Evolutionary conservation across 1,140 invertebrate genomes (phyloP).

Genomic region (Plectrocnemia conspersa): DNA sequence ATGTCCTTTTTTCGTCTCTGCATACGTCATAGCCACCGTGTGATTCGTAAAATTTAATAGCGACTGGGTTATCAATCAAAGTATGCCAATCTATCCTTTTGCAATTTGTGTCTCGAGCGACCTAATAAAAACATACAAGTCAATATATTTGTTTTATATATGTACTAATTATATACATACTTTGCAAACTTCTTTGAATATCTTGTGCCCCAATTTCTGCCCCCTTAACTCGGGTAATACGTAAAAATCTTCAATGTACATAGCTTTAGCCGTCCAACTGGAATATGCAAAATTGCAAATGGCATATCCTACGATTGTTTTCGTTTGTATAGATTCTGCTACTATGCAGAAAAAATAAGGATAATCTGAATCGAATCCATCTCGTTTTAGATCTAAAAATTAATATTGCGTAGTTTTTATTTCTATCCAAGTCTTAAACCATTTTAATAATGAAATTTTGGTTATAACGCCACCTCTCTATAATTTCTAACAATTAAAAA

Average conservation of each 20-base stretch:
- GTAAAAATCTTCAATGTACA: slow-evolving; percentile 35
- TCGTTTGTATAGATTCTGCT: slow-evolving; percentile 17
- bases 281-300: slow-evolving; percentile 32
- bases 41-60: slow-evolving; percentile 26
- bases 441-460: no score
- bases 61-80: slow-evolving; percentile 23
- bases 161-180: slow-evolving; percentile 11
- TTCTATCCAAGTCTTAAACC: no score
- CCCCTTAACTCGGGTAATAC: slow-evolving; percentile 28
- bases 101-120: slow-evolving; percentile 24
- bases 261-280: slow-evolving; percentile 25
- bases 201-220: slow-evolving; percentile 27
- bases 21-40: slow-evolving; percentile 28
- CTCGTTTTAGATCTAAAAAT: slow-evolving; percentile 28
- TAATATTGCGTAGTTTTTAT: no score
- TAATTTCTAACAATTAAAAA: no score
- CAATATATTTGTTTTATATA: background rate
- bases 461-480: no score
- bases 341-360: slow-evolving; percentile 26
- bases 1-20: slow-evolving; percentile 26
- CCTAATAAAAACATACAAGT: slow-evolving; percentile 17
- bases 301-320: slow-evolving; percentile 26
- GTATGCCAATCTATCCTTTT: slow-evolving; percentile 31
- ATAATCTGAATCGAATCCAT: slow-evolving; percentile 27
- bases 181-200: slow-evolving; percentile 32